Conservation (phyloP, 2,888 invertebrate genomes). For the Craniophora ligustri region DNA sequence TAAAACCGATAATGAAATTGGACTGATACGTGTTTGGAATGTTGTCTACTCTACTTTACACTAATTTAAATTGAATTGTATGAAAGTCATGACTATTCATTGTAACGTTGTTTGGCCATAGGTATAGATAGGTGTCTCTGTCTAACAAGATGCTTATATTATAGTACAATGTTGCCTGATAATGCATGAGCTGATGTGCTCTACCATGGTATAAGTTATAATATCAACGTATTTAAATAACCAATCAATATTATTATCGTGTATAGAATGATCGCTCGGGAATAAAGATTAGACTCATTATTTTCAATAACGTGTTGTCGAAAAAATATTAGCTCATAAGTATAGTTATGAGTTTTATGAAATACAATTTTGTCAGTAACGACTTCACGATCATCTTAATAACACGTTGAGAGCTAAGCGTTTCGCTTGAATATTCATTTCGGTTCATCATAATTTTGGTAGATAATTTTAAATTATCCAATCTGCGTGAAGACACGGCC, state of each 20-base stretch:
- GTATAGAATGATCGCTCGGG: conserved; percentile 36
- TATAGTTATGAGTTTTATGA: conserved; percentile 87
- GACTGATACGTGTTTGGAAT: conserved; percentile 6
- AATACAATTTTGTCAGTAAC: conserved; percentile 86
- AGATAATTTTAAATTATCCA: conserved; percentile 85
- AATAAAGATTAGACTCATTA: conserved; percentile 71
- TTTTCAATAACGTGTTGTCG: conserved; percentile 83
- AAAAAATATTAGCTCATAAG: conserved; percentile 86
- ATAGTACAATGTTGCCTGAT: conserved; percentile 1
- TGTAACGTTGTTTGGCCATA: background rate
- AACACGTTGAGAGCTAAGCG: conserved; percentile 82
- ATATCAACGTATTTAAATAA: conserved; percentile 49
- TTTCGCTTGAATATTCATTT: conserved; percentile 88
- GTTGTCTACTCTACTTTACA: background rate
- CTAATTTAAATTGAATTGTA: no score
- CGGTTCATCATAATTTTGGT: conserved; percentile 85
- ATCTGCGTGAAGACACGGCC: conserved; percentile 67
- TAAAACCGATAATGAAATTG: conserved; percentile 22
- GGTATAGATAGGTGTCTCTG: background rate
- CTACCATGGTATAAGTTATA: conserved; percentile 22
- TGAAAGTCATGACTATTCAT: conserved; percentile 34
- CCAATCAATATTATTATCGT: conserved; percentile 59
- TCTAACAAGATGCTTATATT: background rate
- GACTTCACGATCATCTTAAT: conserved; percentile 87
- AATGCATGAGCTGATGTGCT: conserved; percentile 5